These are phyloP conservation scores for Lamprotornis superbus DNA, from an alignment of 2,113 vertebrate species.

Conservation along the genomic window DNA sequence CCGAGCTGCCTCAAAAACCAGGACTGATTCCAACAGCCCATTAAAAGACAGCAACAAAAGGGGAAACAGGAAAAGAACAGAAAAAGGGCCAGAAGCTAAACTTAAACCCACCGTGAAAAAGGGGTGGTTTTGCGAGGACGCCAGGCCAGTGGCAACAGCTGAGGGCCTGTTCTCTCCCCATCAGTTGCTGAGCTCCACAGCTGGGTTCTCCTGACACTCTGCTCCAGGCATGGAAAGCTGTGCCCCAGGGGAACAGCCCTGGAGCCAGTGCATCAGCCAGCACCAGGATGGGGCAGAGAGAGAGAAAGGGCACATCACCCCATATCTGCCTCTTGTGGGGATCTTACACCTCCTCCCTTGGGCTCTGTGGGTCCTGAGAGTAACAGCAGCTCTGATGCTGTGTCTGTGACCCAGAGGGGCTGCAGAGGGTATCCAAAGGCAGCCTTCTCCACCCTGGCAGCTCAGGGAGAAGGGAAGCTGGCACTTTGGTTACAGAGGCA, in stretches of 20 bases:
- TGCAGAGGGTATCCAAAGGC: neutral
- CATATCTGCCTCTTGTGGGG: fast-evolving
- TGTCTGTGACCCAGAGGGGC: neutral
- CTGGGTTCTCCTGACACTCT: neutral
- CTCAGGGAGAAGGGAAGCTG: neutral
- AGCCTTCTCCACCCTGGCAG: neutral
- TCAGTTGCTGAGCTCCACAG: neutral
- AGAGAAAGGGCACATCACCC: neutral
- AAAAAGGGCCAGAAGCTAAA: slow-evolving; percentile 12
- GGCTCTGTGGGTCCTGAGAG: neutral
- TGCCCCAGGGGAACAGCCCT: fast-evolving
- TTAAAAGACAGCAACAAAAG: neutral
- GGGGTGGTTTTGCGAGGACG: slow-evolving; percentile 5
- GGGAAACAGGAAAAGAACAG: neutral
- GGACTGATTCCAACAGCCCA: neutral
- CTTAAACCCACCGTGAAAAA: neutral
- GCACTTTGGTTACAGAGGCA: neutral
- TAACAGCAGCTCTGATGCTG: fast-evolving
- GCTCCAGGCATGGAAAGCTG: neutral
- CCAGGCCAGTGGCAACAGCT: neutral
- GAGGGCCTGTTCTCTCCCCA: neutral
- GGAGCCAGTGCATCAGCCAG: neutral
- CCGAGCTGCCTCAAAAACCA: neutral
- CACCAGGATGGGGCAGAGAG: neutral
- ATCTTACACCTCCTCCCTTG: fast-evolving